Base-by-base conservation (phyloP, 2,888 invertebrate genomes). In the Balanococcus diminutus region DNA sequence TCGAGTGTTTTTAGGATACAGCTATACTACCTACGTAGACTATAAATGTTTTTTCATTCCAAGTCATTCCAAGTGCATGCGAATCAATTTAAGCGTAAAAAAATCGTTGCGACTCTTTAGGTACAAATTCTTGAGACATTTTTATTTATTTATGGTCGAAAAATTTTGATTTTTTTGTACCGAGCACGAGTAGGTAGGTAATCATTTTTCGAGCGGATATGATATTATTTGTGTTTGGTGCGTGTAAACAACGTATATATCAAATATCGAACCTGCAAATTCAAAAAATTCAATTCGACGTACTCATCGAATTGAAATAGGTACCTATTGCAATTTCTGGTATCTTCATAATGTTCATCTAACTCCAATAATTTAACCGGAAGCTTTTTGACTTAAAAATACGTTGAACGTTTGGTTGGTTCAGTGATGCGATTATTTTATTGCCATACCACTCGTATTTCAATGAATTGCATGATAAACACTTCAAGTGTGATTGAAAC, bases 21-120 rank as follows among this genome's bases (percentile, higher is more conserved):
- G n/a, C n/a, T n/a, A n/a, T n/a, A n/a, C n/a, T n/a, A n/a, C n/a
- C n/a, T n/a, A n/a, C n/a, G n/a, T n/a, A n/a, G n/a, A n/a, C n/a
- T n/a, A n/a, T n/a, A n/a, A n/a, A n/a, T n/a, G n/a, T n/a, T n/a
- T n/a, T n/a, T n/a, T n/a, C n/a, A n/a, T n/a, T n/a, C n/a, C n/a
- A n/a, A n/a, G n/a, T n/a, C n/a, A n/a, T n/a, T n/a, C n/a, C n/a
- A n/a, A 22, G 22, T 36, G 28, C 75, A 19, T 2, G 11, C 19
- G 75, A 79, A 79, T 32, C 75, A 79, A 36, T 79, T 79, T 36
- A 22, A 32, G 36, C 75, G 36, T 32, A 79, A 79, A 36, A 79
- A 79, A 22, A 25, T 79, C 28, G 75, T 22, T 36, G 8, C 36
- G n/a, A n/a, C n/a, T n/a, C n/a, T n/a, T n/a, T n/a, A n/a, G 0